Evolutionary conservation across 2,888 invertebrate species (phyloP).

Genomic region (Cantharis rustica): DNA sequence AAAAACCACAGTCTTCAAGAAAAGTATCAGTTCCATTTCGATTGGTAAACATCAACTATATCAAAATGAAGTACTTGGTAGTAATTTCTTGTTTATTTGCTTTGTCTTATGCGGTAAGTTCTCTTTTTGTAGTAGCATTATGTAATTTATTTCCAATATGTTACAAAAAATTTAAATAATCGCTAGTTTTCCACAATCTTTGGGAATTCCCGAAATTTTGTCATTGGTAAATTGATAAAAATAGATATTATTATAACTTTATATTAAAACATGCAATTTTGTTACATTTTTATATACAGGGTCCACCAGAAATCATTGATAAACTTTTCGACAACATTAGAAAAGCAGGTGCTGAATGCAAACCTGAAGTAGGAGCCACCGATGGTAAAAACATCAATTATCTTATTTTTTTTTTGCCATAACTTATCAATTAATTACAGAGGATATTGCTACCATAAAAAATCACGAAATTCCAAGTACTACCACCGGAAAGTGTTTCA

Average conservation of each 20-base stretch:
- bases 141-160: too few species aligned
- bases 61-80: background rate
- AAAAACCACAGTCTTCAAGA: background rate
- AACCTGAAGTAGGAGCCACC: background rate
- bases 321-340: background rate
- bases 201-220: too few species aligned
- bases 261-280: too few species aligned
- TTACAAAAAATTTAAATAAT: too few species aligned
- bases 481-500: background rate
- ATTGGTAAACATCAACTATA: background rate
- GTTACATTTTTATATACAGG: background rate
- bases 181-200: too few species aligned
- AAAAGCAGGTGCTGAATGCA: background rate
- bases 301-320: background rate
- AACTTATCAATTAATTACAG: background rate
- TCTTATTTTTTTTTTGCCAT: background rate
- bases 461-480: background rate
- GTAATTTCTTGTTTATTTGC: background rate
- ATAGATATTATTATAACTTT: too few species aligned
- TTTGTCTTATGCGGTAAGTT: background rate
- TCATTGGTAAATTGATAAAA: too few species aligned
- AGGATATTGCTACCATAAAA: background rate
- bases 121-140: background rate
- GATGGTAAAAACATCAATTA: background rate
- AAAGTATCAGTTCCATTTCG: background rate